A percentile compares a stretch with the other conserved stretches of the same genome.
Conservation (phyloP, 1,140 invertebrate genomes). For the Drosophila ironensis region DNA sequence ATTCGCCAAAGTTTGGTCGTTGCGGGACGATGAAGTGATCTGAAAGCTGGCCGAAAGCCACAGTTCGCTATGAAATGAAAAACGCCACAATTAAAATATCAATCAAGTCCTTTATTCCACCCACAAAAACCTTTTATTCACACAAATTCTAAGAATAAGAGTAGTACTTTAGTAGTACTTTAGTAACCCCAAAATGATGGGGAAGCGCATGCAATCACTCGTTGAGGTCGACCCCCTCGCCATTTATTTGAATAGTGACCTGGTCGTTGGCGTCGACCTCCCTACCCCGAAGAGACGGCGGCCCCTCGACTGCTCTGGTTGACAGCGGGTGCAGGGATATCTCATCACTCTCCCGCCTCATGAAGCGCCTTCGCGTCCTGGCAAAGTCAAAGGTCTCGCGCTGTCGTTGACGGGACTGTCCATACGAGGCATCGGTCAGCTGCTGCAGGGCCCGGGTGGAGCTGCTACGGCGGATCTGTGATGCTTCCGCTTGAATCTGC, state of each 20-base stretch:
- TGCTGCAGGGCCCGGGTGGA: conserved; percentile 52
- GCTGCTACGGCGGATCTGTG: conserved; percentile 38
- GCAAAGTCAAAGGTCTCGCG: conserved; percentile 62
- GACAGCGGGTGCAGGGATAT: conserved; percentile 56
- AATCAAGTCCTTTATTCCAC: too few species aligned
- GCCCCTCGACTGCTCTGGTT: background rate
- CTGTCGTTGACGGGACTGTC: conserved; percentile 65
- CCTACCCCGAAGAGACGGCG: background rate
- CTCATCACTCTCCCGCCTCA: conserved; percentile 55
- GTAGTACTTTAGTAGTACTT: conserved; percentile 10
- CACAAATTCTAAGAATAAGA: background rate
- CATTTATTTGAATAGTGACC: conserved; percentile 73
- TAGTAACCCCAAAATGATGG: background rate
- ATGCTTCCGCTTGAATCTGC: background rate
- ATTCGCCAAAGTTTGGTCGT: conserved; percentile 28
- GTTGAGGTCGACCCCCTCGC: conserved; percentile 64
- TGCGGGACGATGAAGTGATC: background rate
- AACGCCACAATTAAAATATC: background rate
- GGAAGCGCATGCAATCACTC: conserved; percentile 33
- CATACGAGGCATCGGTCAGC: conserved; percentile 64
- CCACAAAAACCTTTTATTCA: too few species aligned
- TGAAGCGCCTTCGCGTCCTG: conserved; percentile 63
- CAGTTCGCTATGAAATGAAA: background rate
- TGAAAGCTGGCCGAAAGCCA: background rate
- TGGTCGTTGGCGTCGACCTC: conserved; percentile 23